phyloP scores from a whole-genome alignment of 2,113 vertebrate genomes.

The Ageneiosus marmoratus region DNA sequence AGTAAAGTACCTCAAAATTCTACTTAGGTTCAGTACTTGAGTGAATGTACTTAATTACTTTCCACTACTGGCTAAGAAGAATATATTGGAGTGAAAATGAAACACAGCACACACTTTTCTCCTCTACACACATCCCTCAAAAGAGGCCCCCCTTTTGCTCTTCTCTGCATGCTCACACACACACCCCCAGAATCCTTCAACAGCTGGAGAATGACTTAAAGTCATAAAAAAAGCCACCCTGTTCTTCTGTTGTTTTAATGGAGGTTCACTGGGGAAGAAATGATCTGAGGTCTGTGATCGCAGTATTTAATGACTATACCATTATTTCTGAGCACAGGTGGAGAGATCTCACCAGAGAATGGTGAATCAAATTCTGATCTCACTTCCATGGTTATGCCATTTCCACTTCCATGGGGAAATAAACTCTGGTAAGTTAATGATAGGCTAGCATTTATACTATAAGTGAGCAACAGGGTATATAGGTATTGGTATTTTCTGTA shows the following conservation, averaged over 20 bases:
- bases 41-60: no score
- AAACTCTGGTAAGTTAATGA: not conserved
- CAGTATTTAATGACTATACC: slow-evolving; percentile 27
- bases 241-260: slow-evolving; percentile 39
- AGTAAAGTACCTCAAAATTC: no score
- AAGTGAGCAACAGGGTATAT: not conserved
- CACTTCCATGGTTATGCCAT: not conserved
- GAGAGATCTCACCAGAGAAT: slow-evolving; percentile 21
- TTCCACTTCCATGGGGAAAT: not conserved
- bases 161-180: not conserved
- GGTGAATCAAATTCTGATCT: slow-evolving; percentile 21
- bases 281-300: slow-evolving; percentile 19
- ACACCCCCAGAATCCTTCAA: slow-evolving; percentile 18
- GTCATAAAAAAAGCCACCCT: slow-evolving; percentile 31
- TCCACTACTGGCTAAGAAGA: not conserved
- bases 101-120: slow-evolving; percentile 10
- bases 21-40: no score
- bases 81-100: slow-evolving; percentile 28
- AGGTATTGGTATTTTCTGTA: slow-evolving; percentile 3
- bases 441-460: not conserved
- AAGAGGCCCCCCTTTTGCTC: not conserved
- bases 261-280: slow-evolving; percentile 29
- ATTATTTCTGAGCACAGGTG: slow-evolving; percentile 20
- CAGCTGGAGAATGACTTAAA: slow-evolving; percentile 41
- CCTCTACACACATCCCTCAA: not conserved